Evolutionary conservation across 2,113 vertebrate species (phyloP), one percentile per base, ranked within the genome.

Genomic region (Chlorodrepanis virens): DNA sequence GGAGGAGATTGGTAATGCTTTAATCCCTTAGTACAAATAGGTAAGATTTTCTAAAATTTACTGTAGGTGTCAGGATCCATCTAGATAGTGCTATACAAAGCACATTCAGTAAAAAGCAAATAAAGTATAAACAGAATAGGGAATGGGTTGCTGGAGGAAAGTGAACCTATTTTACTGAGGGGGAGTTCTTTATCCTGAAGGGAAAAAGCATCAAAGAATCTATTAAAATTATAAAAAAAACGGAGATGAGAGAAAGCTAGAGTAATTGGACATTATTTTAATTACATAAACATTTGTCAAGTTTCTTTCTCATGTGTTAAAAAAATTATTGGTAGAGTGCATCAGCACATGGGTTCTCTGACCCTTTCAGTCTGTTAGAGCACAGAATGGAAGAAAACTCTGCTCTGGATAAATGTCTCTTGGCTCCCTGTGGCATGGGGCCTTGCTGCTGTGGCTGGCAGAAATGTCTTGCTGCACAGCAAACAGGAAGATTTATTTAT

Each of bases 261-360:
- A 77, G 29, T 90, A 94, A 85, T 93, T 87, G 52, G 42, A 74
- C 50, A 52, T 91, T 83, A 69, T 91, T 89, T 94, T 95, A 93
- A 87, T 91, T 89, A 59, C 59, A 52, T 78, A 89, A 86, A 75
- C 28, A 50, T 69, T 86, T 89, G 20, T 71, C 60, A 87, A 39
- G 8, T 84, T 92, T 78, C 35, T 79, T 82, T 84, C 42, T 54
- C 44, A 63, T 50, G 18, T 87, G 29, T 67, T 80, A 49, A 39
- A 91, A 47, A 78, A 47, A 12, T 2, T 39, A 28, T 5, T 37
- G 22, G 12, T 72, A 5, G 56, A 83, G 12, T 70, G 22, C n/a
- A 29, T 80, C 44, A 68, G 50, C 54, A 35, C 25, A 12, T 27
- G 20, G 16, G 3, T 72, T 69, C 57, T 87, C 21, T 57, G 52